Conservation (phyloP, 2,888 invertebrate species). For the Netelia virgata region DNA sequence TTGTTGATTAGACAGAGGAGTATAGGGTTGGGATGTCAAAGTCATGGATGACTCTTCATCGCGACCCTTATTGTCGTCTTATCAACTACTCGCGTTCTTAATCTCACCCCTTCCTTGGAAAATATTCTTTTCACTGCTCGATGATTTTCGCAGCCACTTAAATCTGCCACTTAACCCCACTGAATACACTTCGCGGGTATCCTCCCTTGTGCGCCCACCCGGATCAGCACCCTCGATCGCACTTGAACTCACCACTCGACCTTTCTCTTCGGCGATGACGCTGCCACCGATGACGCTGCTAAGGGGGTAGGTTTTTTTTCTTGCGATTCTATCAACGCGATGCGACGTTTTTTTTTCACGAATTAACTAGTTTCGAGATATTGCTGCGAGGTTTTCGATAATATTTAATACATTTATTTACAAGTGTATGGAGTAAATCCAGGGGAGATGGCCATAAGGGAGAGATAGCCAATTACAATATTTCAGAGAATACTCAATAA, state of each 20-base stretch:
- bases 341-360: too few relatives aligned
- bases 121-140: slow-evolving; percentile 43
- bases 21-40: neutral
- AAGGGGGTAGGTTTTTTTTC: slow-evolving; percentile 8
- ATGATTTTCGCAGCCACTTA: slow-evolving; percentile 44
- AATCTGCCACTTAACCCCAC: slow-evolving; percentile 21
- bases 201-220: neutral
- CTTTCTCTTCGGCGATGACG: slow-evolving; percentile 32
- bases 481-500: too few relatives aligned
- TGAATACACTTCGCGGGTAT: slow-evolving; percentile 3
- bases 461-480: too few relatives aligned
- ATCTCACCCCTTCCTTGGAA: neutral
- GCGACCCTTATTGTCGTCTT: neutral
- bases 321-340: neutral
- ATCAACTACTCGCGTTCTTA: neutral
- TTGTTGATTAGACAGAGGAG: neutral
- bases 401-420: slow-evolving; percentile 3
- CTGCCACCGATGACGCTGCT: slow-evolving; percentile 5
- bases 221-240: slow-evolving; percentile 44
- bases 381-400: slow-evolving; percentile 60
- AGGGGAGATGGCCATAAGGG: too few relatives aligned
- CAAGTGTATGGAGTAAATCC: too few relatives aligned
- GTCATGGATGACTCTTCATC: neutral
- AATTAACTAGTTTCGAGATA: slow-evolving; percentile 39
- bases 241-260: slow-evolving; percentile 52